Evolutionary conservation across 2,113 vertebrate genomes (phyloP).

Genomic region (Ginglymostoma cirratum): DNA sequence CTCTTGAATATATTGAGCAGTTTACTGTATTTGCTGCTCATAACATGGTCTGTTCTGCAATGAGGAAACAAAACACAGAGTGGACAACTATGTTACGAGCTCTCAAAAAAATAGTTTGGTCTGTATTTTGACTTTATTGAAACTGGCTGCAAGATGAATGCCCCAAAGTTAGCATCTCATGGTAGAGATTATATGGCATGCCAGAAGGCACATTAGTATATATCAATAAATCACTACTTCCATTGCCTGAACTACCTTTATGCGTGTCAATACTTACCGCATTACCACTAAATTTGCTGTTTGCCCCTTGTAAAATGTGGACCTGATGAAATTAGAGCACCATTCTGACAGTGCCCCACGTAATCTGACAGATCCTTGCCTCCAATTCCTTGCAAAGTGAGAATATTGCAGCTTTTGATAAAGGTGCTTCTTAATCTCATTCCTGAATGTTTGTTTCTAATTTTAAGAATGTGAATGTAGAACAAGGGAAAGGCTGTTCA

Average conservation of each 20-base stretch:
- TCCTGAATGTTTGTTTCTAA: not conserved
- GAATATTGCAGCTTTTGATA: not conserved
- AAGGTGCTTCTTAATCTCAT: not conserved
- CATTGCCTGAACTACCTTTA: not conserved
- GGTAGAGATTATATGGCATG: too few relatives aligned
- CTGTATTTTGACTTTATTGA: too few relatives aligned
- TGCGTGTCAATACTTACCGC: not conserved
- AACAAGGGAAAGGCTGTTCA: not conserved
- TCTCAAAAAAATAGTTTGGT: too few relatives aligned
- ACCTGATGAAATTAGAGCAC: not conserved
- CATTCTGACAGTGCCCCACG: not conserved
- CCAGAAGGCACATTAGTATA: too few relatives aligned
- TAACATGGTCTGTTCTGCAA: too few relatives aligned
- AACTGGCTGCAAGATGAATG: too few relatives aligned
- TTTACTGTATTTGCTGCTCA: too few relatives aligned
- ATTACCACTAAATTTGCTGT: not conserved
- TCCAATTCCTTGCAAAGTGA: not conserved
- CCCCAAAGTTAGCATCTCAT: too few relatives aligned
- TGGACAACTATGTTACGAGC: too few relatives aligned
- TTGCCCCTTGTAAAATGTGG: not conserved
- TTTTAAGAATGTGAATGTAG: not conserved
- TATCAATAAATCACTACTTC: not conserved
- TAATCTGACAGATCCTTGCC: not conserved
- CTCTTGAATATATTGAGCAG: too few relatives aligned
- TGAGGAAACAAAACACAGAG: too few relatives aligned